phyloP scores from a whole-genome alignment of 2,113 vertebrate genomes.

The human region GRCh38 chr6:94044001-94044500 shows the following conservation, averaged over 20 bases:
- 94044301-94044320: background rate
- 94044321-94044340: background rate
- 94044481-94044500: background rate
- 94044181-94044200: background rate
- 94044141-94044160: background rate
- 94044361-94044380: background rate
- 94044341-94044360: background rate
- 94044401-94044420: background rate
- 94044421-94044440: background rate
- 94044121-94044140: background rate
- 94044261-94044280: constrained; percentile 2
- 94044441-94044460: background rate
- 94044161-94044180: background rate
- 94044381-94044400: background rate
- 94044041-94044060: background rate
- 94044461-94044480: background rate
- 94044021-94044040: background rate
- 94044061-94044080: background rate
- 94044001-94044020: background rate
- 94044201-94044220: background rate
- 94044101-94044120: constrained; percentile 24
- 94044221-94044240: background rate
- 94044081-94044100: constrained; percentile 19
- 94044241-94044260: background rate
- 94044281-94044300: background rate